These are phyloP conservation scores for Hemistola chrysoprasaria DNA, from an alignment of 2,888 invertebrate genomes.

Conservation along the genomic window DNA sequence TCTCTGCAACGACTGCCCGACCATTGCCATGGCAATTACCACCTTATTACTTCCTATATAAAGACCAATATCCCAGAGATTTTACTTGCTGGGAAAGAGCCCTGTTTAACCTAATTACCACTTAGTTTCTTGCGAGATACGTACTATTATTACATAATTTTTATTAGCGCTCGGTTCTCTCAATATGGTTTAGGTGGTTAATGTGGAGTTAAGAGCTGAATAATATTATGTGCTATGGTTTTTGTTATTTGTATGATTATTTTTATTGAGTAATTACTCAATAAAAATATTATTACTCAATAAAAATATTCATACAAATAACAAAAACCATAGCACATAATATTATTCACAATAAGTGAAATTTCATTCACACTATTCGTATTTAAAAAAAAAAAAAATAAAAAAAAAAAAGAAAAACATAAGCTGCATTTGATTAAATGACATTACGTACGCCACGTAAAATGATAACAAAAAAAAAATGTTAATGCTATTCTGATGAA, in stretches of 20 bases:
- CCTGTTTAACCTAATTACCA: conserved; percentile 63
- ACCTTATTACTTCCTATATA: conserved; percentile 47
- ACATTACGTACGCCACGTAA: no score
- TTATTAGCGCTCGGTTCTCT: conserved; percentile 34
- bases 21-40: conserved; percentile 56
- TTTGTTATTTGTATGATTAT: no score
- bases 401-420: no score
- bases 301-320: no score
- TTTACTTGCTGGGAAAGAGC: conserved; percentile 25
- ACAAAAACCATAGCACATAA: conserved; percentile 13
- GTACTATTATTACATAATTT: conserved; percentile 49
- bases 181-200: conserved; percentile 20
- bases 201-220: conserved; percentile 25
- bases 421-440: no score
- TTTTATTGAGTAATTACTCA: no score
- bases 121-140: conserved; percentile 50
- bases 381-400: no score
- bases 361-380: no score
- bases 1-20: conserved; percentile 61
- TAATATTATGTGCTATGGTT: conserved; percentile 18
- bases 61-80: conserved; percentile 42
- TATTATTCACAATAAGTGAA: no score
- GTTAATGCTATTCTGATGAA: no score
- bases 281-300: no score
- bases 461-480: background rate